Evolutionary conservation across 2,888 invertebrate genomes (phyloP).

Genomic region (Arge pagana): DNA sequence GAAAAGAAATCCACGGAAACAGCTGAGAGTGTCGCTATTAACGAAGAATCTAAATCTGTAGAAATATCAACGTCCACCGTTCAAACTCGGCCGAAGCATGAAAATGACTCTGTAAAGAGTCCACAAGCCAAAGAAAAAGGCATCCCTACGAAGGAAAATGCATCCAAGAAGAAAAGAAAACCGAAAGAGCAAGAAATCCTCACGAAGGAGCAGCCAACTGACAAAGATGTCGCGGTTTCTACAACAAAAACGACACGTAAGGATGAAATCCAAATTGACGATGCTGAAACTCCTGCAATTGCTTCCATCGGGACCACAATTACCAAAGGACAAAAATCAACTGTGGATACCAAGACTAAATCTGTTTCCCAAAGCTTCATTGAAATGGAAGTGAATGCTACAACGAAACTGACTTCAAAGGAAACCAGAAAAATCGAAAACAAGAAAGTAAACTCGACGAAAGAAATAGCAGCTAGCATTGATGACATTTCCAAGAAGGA

Average conservation of each 20-base stretch:
- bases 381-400: too few species aligned
- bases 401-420: too few species aligned
- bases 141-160: conserved; percentile 57
- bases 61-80: conserved; percentile 33
- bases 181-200: conserved; percentile 41
- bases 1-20: conserved; percentile 29
- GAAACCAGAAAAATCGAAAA: too few species aligned
- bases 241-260: conserved; percentile 13
- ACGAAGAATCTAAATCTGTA: conserved; percentile 39
- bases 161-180: conserved; percentile 56
- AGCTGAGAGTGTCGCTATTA: conserved; percentile 43
- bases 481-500: not conserved
- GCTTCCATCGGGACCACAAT: conserved; percentile 8
- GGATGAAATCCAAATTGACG: conserved; percentile 19
- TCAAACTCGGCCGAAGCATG: conserved; percentile 45
- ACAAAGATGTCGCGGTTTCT: conserved; percentile 37
- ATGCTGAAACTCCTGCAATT: conserved; percentile 15
- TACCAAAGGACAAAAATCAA: conserved; percentile 1
- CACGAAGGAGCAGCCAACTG: conserved; percentile 42
- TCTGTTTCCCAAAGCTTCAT: too few species aligned
- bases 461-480: not conserved
- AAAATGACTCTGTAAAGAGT: conserved; percentile 35
- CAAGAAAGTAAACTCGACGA: not conserved
- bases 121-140: conserved; percentile 56
- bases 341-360: not conserved